These are phyloP conservation scores for Eumacrocentrus americanus DNA, from an alignment of 2,888 invertebrate genomes.

Conservation along the genomic window DNA sequence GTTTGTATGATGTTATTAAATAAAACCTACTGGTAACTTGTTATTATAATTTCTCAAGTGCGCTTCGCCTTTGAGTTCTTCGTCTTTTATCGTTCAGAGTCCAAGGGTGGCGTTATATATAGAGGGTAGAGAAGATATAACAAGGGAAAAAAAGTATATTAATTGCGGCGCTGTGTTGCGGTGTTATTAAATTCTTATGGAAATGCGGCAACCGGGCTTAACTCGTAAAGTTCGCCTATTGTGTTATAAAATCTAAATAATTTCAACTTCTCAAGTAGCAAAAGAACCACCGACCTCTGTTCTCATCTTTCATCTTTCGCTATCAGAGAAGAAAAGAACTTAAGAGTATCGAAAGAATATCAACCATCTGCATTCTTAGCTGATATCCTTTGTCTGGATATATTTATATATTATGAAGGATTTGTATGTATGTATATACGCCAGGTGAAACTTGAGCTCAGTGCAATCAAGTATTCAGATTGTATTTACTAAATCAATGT, in stretches of 20 bases:
- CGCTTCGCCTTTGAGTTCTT: constrained; percentile 42
- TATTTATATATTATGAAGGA: no score
- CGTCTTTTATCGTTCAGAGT: constrained; percentile 28
- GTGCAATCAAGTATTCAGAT: constrained; percentile 56
- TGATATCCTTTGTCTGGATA: no score
- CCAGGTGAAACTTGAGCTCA: constrained; percentile 34
- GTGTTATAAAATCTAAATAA: constrained; percentile 61
- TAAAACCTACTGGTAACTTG: not conserved
- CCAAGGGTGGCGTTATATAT: not conserved
- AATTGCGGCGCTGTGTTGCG: constrained; percentile 58
- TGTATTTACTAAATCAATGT: constrained; percentile 51
- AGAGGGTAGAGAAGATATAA: constrained; percentile 35
- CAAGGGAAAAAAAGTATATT: constrained; percentile 58
- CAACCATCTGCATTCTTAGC: not conserved
- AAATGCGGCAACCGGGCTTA: constrained; percentile 46
- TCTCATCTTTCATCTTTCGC: constrained; percentile 24
- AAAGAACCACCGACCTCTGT: constrained; percentile 21
- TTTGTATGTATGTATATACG: no score
- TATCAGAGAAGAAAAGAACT: constrained; percentile 24
- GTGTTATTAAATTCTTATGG: constrained; percentile 62
- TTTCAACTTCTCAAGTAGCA: constrained; percentile 49
- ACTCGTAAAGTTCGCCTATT: constrained; percentile 60
- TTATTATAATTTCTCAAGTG: constrained; percentile 37
- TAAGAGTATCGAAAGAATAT: constrained; percentile 3
- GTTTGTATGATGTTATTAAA: not conserved